Evolutionary conservation across 2,797 vertebrate genomes (phyloP), one percentile per base, ranked within the genome.

Genomic region (Chaetophractus vellerosus): DNA sequence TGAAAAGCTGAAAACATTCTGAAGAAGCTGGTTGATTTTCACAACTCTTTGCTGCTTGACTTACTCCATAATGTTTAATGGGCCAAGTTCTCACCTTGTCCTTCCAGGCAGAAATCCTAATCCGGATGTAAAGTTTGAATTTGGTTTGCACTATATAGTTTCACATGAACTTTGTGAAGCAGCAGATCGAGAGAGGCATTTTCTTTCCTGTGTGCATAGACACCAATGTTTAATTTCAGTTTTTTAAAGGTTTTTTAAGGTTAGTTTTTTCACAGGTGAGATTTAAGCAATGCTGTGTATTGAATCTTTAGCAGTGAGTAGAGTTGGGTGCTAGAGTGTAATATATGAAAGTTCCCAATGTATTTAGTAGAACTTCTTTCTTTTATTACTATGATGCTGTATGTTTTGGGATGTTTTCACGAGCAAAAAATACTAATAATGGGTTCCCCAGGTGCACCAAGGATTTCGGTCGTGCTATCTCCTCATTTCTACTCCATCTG

Each of bases 11-110:
- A 90, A 90, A 89, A 66, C 63, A 36, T 94, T 78, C 21, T 83
- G 63, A 85, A 88, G 33, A 52, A 81, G 15, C 36, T 74, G 85
- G 81, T 33, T 48, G 55, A 38, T 96, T 57, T 4, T 0, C 14
- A 26, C 0, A 38, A 59, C 45, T 86, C 23, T 36, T 14, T 18
- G 82, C 88, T 96, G 59, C 69, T 95, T 89, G 90, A 94, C 64
- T 90, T 97, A 91, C 81, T 83, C 88, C 21, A 21, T 92, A 64
- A 86, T 71, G 61, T 85, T 96, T 87, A 93, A 86, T 48, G 80
- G 48, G 31, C 78, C 75, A 83, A 59, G 24, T 92, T 95, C 93
- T 95, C 69, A 94, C 85, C 84, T 96, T 96, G 95, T 84, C 66
- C 36, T 93, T 87, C 61, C 38, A 55, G 88, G 64, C 41, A 24